phyloP scores from a whole-genome alignment of 2,888 invertebrate species.

The Dasysyrphus albostriatus region DNA sequence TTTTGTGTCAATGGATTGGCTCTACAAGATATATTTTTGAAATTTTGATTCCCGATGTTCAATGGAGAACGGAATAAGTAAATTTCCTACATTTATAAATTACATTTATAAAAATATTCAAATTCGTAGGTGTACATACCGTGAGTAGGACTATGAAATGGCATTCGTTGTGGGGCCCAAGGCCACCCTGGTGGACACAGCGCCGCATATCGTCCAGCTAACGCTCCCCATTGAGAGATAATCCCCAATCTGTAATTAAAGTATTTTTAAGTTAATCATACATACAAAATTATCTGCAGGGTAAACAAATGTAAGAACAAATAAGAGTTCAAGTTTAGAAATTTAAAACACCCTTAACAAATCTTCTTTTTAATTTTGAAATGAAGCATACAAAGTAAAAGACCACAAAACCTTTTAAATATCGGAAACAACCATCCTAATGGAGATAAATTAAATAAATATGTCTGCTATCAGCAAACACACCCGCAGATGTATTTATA shows the following conservation, averaged over 20 bases:
- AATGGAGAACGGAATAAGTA: too few species aligned
- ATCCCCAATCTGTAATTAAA: slow-evolving; percentile 89
- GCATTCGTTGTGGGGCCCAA: slow-evolving; percentile 85
- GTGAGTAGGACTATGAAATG: slow-evolving; percentile 87
- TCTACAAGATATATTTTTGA: too few species aligned
- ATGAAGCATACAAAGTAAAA: neutral
- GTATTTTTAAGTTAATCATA: slow-evolving; percentile 41
- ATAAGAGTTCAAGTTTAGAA: neutral
- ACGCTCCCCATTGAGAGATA: slow-evolving; percentile 92
- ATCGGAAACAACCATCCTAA: slow-evolving; percentile 56
- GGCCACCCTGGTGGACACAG: slow-evolving; percentile 88
- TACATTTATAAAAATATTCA: neutral
- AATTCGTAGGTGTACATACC: slow-evolving; percentile 85
- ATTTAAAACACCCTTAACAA: slow-evolving; percentile 74
- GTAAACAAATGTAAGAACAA: neutral
- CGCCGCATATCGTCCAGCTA: slow-evolving; percentile 90
- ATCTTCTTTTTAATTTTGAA: slow-evolving; percentile 13
- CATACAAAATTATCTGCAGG: neutral
- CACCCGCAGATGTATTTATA: slow-evolving; percentile 27
- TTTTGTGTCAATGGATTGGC: too few species aligned
- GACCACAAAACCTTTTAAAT: slow-evolving; percentile 3
- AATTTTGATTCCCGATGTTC: too few species aligned
- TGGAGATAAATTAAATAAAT: slow-evolving; percentile 72
- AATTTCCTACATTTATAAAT: neutral
- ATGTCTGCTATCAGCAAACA: slow-evolving; percentile 54